Base-by-base conservation (phyloP, 1,140 invertebrate genomes). In the Metopolophium dirhodum region DNA sequence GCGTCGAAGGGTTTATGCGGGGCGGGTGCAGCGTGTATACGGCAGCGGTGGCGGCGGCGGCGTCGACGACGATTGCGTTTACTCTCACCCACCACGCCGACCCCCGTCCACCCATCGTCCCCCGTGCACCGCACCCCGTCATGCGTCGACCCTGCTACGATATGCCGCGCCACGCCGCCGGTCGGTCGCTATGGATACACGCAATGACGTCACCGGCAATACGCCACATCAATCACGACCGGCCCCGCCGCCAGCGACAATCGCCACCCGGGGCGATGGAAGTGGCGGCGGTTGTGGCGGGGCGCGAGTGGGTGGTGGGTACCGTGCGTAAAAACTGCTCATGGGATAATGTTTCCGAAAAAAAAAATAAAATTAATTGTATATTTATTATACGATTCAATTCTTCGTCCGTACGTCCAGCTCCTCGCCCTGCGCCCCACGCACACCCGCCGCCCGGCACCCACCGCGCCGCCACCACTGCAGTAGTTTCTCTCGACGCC, bases 191-290 rank as follows among this genome's bases (percentile, higher is more conserved):
- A 92, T 92, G 77, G 91, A 92, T 92, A 92, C 91, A 85, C 77
- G 77, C 91, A 92, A 92, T 92, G 91, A 92, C 91, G 91, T 92
- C 91, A 92, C 68, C 68, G 47, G 77, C 68, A 82, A n/a, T 92
- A 51, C 90, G 90, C 90, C 90, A 83, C 90, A 92, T 92, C 90
- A 92, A 92, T 92, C 90, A 92, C 90, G 47, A 35, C 90, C 77
- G 90, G n/a, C 30, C 45, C 90, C 45, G 30, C 90, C 45, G 68
- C 45, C 61, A 45, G 37, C 61, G 68, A 86, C 85, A 51, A 54
- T 51, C 87, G 23, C 87, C 85, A n/a, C 85, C 83, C n/a, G 9
- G 26, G 45, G 41, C 83, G 41, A 30, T 30, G 45, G 22, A 11
- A 2, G 41, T 45, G 41, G 41, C 41, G 41, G 30, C 30, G 9